phyloP scores from a whole-genome alignment of 2,797 vertebrate genomes.

The Coluber constrictor region DNA sequence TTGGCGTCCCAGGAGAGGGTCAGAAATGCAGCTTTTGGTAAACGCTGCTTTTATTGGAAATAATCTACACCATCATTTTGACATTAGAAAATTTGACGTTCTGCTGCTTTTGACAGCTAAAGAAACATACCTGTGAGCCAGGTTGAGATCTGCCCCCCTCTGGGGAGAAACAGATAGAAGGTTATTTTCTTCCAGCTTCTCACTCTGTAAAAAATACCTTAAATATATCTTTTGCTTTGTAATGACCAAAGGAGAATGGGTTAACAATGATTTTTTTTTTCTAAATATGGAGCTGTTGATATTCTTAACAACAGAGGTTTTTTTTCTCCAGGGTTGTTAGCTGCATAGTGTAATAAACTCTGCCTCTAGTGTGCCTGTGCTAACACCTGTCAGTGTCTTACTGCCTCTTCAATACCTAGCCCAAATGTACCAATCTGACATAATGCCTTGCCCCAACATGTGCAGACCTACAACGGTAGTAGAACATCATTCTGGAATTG shows the following conservation, averaged over 20 bases:
- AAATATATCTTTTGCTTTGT: slow-evolving; percentile 79
- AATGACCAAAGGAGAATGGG: slow-evolving; percentile 91
- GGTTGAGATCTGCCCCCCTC: slow-evolving; percentile 62
- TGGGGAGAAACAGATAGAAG: slow-evolving; percentile 40
- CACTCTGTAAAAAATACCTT: slow-evolving; percentile 68
- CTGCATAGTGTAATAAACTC: slow-evolving; percentile 87
- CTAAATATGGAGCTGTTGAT: slow-evolving; percentile 71
- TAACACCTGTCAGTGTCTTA: slow-evolving; percentile 79
- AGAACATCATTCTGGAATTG: not conserved
- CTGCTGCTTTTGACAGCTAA: slow-evolving; percentile 52
- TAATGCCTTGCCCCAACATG: not conserved
- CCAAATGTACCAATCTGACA: not conserved
- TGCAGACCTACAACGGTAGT: not conserved
- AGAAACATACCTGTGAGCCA: slow-evolving; percentile 53
- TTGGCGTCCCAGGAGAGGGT: slow-evolving; percentile 60
- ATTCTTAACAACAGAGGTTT: slow-evolving; percentile 65
- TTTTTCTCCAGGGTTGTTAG: slow-evolving; percentile 78
- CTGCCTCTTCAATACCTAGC: slow-evolving; percentile 68
- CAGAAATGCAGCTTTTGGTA: slow-evolving; percentile 67
- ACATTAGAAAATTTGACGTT: slow-evolving; percentile 58
- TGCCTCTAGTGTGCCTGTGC: slow-evolving; percentile 90
- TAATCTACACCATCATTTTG: slow-evolving; percentile 52
- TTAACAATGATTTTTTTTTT: slow-evolving; percentile 71
- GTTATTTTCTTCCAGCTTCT: slow-evolving; percentile 66
- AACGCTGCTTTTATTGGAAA: slow-evolving; percentile 68